Conservation (phyloP, 2,113 vertebrate species). For the Poeciliopsis retropinna region DNA sequence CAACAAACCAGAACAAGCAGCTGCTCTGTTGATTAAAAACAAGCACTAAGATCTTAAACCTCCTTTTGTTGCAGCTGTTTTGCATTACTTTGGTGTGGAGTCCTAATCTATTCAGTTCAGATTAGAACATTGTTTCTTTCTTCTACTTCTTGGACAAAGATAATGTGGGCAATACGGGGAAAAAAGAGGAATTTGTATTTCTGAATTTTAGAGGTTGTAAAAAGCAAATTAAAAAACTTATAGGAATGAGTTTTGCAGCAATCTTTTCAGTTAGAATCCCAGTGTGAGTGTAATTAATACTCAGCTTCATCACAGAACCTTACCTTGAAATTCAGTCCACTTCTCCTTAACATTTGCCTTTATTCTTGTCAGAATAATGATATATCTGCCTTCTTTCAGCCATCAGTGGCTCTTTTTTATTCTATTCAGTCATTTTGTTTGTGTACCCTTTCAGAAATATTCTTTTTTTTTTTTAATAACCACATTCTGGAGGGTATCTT, state of each 20-base stretch:
- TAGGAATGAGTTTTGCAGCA: neutral
- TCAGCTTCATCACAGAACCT: neutral
- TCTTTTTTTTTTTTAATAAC: conserved; percentile 55
- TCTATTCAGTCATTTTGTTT: conserved; percentile 4
- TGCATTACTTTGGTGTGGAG: neutral
- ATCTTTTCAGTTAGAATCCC: neutral
- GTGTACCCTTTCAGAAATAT: conserved; percentile 1
- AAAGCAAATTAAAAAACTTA: neutral
- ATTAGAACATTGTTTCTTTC: neutral
- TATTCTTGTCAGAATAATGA: neutral
- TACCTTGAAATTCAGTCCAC: neutral
- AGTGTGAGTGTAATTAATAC: neutral
- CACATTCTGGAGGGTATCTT: conserved; percentile 30
- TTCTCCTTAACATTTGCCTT: neutral
- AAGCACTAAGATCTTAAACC: no score
- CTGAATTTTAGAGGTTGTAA: neutral
- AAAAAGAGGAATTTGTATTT: neutral
- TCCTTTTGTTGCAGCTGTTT: neutral
- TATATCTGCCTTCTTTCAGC: conserved; percentile 3
- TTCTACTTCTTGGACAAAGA: neutral
- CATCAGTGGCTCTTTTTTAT: neutral
- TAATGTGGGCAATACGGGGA: neutral
- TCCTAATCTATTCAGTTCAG: neutral
- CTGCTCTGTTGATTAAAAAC: neutral
- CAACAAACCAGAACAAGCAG: no score